phyloP scores from a whole-genome alignment of 2,797 vertebrate genomes.

The Onychomys leucogaster region DNA sequence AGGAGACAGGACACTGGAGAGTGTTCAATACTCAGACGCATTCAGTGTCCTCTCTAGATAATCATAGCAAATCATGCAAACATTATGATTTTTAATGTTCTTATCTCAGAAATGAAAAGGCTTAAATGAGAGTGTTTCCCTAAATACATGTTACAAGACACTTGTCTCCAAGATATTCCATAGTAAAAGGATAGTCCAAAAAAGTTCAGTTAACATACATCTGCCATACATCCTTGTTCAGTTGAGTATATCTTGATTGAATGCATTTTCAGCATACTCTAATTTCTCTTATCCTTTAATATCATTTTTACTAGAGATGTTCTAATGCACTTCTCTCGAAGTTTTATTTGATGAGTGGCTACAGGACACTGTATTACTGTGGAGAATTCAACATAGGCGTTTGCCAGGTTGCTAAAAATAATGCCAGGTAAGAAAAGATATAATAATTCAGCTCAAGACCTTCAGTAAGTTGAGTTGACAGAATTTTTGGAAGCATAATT shows the following conservation, averaged over 20 bases:
- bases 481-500: conserved; percentile 68
- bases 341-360: not conserved
- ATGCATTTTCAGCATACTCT: not conserved
- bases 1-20: not conserved
- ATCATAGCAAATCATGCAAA: not conserved
- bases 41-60: not conserved
- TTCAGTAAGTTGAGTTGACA: conserved; percentile 70
- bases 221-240: not conserved
- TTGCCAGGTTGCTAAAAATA: conserved; percentile 57
- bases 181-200: not conserved
- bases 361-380: not conserved
- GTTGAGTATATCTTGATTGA: not conserved
- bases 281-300: not conserved
- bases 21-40: not conserved
- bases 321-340: not conserved
- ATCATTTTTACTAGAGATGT: conserved; percentile 4
- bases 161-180: conserved; percentile 2
- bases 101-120: conserved; percentile 34
- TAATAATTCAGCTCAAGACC: conserved; percentile 66
- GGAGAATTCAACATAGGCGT: conserved; percentile 41
- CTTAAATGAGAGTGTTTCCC: conserved; percentile 52
- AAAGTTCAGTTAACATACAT: not conserved
- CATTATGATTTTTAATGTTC: not conserved
- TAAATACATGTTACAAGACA: conserved; percentile 8
- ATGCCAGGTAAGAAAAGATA: conserved; percentile 42